phyloP scores from a whole-genome alignment of 2,888 invertebrate genomes.

The Selenia dentaria region DNA sequence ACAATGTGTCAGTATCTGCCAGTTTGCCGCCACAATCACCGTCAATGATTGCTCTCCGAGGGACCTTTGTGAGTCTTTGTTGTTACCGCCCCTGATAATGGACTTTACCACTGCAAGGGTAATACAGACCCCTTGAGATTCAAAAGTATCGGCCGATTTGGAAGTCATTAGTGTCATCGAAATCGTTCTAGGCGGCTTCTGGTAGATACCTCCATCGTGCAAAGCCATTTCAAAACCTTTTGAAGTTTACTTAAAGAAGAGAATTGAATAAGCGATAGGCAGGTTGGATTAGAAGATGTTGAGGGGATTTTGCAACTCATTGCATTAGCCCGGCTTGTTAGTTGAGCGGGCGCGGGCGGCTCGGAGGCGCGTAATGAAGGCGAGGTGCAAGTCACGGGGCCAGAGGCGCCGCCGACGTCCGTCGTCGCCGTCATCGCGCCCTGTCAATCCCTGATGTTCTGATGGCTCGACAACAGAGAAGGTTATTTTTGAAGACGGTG shows the following conservation, averaged over 20 bases:
- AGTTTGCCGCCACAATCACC: constrained; percentile 59
- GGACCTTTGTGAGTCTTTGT: constrained; percentile 60
- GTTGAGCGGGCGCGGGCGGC: constrained; percentile 52
- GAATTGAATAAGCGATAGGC: constrained; percentile 38
- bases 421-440: constrained; percentile 69
- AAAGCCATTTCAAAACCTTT: constrained; percentile 43
- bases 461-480: constrained; percentile 75
- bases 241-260: constrained; percentile 38
- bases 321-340: constrained; percentile 83
- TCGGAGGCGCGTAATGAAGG: constrained; percentile 71
- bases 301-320: constrained; percentile 77
- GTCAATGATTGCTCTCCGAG: constrained; percentile 62
- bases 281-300: constrained; percentile 41
- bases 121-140: constrained; percentile 63
- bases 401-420: constrained; percentile 68
- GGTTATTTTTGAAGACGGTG: constrained; percentile 77
- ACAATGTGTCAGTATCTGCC: constrained; percentile 47
- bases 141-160: constrained; percentile 64
- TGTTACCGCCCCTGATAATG: constrained; percentile 68
- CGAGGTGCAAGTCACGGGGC: constrained; percentile 76
- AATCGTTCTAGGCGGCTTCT: constrained; percentile 70
- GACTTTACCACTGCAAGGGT: constrained; percentile 50
- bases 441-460: constrained; percentile 75
- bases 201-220: constrained; percentile 39
- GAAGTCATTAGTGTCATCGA: constrained; percentile 79